Base-by-base conservation (phyloP, 2,888 invertebrate genomes). In the Laothoe populi region DNA sequence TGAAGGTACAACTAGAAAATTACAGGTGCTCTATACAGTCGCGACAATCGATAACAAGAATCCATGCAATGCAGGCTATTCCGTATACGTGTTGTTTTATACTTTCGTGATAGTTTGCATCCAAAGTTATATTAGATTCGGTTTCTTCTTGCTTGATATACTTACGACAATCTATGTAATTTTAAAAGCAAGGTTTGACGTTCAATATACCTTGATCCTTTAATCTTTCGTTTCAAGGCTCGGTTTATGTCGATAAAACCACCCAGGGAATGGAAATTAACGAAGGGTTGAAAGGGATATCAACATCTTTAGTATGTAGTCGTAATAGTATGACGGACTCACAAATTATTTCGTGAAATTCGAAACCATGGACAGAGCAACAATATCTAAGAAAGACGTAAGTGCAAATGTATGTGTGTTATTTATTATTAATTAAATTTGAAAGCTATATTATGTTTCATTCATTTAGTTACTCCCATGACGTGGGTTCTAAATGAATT, bases 61-160 rank as follows among this genome's bases (percentile, higher is more conserved):
- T 49, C 26, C 26, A 49, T 49, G 49, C 26, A 49, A 24, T 49
- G 49, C 49, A 49, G 44, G 49, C n/a, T n/a, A n/a, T n/a, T n/a
- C n/a, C n/a, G n/a, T n/a, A n/a, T n/a, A n/a, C n/a, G n/a, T n/a
- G n/a, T n/a, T n/a, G n/a, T n/a, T n/a, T n/a, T n/a, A n/a, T n/a
- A n/a, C n/a, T n/a, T n/a, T n/a, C n/a, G n/a, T n/a, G n/a, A n/a
- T n/a, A n/a, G n/a, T n/a, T n/a, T n/a, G n/a, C n/a, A n/a, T n/a
- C n/a, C n/a, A n/a, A n/a, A n/a, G n/a, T n/a, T n/a, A n/a, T n/a
- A n/a, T n/a, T n/a, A n/a, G n/a, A n/a, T n/a, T n/a, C n/a, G n/a
- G n/a, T n/a, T n/a, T n/a, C n/a, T n/a, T n/a, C n/a, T 8, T 38
- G 5, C 38, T 11, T 13, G 10, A 26, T 7, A n/a, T 7, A 26